Conservation (phyloP, 2,888 invertebrate genomes). For the Hetaerina titia region DNA sequence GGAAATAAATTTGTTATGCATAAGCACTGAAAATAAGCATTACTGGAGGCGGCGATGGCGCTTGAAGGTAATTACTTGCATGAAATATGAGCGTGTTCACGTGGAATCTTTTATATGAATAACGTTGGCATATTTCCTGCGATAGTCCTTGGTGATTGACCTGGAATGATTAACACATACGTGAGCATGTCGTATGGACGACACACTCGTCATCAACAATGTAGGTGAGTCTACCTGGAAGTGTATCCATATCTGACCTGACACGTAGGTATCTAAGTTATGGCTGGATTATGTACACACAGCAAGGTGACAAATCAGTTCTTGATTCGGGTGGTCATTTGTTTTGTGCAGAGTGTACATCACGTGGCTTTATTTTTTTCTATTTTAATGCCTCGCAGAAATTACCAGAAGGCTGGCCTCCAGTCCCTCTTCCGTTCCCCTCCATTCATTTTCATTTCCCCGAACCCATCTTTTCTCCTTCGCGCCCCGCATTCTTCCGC, state of each 20-base stretch:
- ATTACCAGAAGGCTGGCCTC: background rate
- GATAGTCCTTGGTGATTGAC: background rate
- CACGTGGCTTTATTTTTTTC: background rate
- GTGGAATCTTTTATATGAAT: background rate
- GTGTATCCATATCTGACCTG: background rate
- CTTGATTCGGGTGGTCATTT: background rate
- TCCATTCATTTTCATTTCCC: conserved; percentile 24
- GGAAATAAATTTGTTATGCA: too few relatives aligned
- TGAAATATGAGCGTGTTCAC: too few relatives aligned
- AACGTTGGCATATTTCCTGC: background rate
- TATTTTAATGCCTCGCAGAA: background rate
- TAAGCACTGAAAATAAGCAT: too few relatives aligned
- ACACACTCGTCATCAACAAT: background rate
- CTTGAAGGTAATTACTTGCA: too few relatives aligned
- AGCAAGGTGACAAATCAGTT: background rate
- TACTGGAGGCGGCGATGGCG: too few relatives aligned
- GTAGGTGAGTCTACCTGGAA: background rate
- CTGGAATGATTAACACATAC: background rate
- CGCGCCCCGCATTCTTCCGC: background rate
- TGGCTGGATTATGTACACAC: background rate
- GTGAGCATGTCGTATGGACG: background rate
- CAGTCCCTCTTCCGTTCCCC: background rate
- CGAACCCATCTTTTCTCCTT: background rate
- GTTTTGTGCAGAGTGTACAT: background rate
- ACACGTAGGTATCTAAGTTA: background rate